phyloP scores from a whole-genome alignment of 2,888 invertebrate genomes.

The Alloplasta piceator region DNA sequence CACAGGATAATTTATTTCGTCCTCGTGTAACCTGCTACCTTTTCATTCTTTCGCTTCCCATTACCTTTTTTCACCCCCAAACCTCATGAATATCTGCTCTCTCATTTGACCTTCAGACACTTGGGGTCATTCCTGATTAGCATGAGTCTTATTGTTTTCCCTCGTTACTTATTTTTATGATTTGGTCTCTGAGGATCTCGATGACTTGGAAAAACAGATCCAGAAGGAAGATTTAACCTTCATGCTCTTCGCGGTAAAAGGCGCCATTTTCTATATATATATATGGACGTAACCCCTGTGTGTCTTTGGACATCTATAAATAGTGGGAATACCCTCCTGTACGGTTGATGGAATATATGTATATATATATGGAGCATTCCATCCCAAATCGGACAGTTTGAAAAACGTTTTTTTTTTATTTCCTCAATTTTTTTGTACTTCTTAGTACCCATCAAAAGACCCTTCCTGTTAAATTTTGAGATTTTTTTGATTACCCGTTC shows the following conservation, averaged over 20 bases:
- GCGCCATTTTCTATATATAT: background rate
- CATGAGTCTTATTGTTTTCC: slow-evolving; percentile 7
- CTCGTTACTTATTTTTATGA: background rate
- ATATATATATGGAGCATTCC: too few relatives aligned
- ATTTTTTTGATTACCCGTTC: too few relatives aligned
- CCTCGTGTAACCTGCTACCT: slow-evolving; percentile 56
- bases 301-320: slow-evolving; percentile 59
- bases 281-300: slow-evolving; percentile 7
- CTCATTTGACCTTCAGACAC: background rate
- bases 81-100: slow-evolving; percentile 19
- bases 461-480: too few relatives aligned
- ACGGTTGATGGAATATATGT: slow-evolving; percentile 15
- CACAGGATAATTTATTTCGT: slow-evolving; percentile 60
- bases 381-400: too few relatives aligned
- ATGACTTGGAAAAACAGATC: too few relatives aligned
- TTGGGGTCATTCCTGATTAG: background rate
- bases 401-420: too few relatives aligned
- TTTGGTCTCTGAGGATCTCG: background rate
- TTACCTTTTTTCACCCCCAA: slow-evolving; percentile 14
- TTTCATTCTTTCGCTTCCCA: slow-evolving; percentile 23
- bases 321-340: slow-evolving; percentile 44
- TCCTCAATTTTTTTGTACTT: too few relatives aligned
- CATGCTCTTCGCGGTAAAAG: background rate
- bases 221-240: slow-evolving; percentile 14
- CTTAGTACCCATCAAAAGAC: too few relatives aligned